phyloP scores from a whole-genome alignment of 2,797 vertebrate species.

The Melanotaenia trifasciata region DNA sequence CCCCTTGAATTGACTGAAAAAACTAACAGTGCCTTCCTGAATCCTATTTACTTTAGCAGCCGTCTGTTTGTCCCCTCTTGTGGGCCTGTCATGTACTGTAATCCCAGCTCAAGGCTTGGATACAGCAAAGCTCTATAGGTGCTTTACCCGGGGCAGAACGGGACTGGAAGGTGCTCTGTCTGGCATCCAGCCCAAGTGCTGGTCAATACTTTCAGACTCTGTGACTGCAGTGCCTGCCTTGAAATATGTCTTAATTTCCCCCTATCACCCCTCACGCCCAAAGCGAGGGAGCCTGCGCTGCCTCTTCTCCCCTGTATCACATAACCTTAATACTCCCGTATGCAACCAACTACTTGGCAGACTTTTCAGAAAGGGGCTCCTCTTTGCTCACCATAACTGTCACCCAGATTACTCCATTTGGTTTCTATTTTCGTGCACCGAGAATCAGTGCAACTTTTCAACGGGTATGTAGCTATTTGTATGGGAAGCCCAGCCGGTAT shows the following conservation, averaged over 20 bases:
- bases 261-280: conserved; percentile 60
- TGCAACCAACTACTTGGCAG: conserved; percentile 51
- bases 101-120: conserved; percentile 51
- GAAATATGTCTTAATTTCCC: conserved; percentile 76
- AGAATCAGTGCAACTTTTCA: conserved; percentile 29
- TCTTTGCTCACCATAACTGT: conserved; percentile 38
- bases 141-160: conserved; percentile 45
- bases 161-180: conserved; percentile 65
- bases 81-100: conserved; percentile 33
- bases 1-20: conserved; percentile 12
- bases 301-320: conserved; percentile 51
- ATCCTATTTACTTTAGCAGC: conserved; percentile 50
- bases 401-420: conserved; percentile 34
- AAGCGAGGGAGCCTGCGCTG: conserved; percentile 35
- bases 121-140: conserved; percentile 56
- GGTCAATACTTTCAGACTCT: conserved; percentile 83
- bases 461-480: conserved; percentile 23
- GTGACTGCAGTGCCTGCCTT: conserved; percentile 73
- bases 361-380: conserved; percentile 60
- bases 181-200: conserved; percentile 76
- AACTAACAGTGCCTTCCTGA: conserved; percentile 37
- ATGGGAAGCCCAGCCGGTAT: conserved; percentile 32
- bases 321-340: conserved; percentile 23
- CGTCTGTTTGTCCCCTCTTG: conserved; percentile 50
- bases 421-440: conserved; percentile 37